Conservation (phyloP, 1,140 invertebrate genomes). For the Drosophila pachea region DNA sequence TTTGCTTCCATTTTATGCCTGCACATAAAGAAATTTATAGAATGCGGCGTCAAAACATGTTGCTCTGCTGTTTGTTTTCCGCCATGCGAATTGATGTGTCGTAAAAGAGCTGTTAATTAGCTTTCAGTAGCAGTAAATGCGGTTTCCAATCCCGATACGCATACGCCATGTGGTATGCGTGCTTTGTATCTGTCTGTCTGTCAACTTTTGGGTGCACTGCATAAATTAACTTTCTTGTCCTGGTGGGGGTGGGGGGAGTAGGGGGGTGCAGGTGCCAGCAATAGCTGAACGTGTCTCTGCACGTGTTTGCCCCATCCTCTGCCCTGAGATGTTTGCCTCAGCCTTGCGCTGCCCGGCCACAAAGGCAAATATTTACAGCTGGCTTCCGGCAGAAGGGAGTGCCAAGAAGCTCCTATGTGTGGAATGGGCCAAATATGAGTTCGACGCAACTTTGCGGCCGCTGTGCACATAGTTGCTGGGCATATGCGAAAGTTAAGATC, state of each 20-base stretch:
- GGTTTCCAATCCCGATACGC: constrained; percentile 16
- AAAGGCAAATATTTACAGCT: constrained; percentile 68
- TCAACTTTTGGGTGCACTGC: constrained; percentile 6
- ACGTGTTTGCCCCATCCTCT: neutral
- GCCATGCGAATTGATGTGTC: constrained; percentile 32
- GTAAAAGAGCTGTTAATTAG: constrained; percentile 48
- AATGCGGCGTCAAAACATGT: constrained; percentile 21
- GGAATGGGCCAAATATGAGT: neutral
- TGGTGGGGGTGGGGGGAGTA: too few species aligned
- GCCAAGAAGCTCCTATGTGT: neutral
- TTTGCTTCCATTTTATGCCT: neutral
- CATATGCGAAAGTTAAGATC: constrained; percentile 44
- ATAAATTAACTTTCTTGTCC: constrained; percentile 42
- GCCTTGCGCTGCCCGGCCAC: constrained; percentile 40
- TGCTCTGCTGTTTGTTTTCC: constrained; percentile 32
- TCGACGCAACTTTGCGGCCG: constrained; percentile 35
- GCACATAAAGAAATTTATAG: constrained; percentile 18
- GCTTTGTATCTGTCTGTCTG: constrained; percentile 14
- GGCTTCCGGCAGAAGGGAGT: neutral
- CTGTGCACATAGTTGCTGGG: constrained; percentile 40
- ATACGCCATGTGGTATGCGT: constrained; percentile 15
- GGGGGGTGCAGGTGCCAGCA: constrained; percentile 24
- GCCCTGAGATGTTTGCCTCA: constrained; percentile 53
- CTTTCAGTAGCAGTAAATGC: constrained; percentile 32
- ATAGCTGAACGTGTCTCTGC: constrained; percentile 38